Evolutionary conservation across 2,797 vertebrate species (phyloP).

Genomic region (Hydrolagus colliei): DNA sequence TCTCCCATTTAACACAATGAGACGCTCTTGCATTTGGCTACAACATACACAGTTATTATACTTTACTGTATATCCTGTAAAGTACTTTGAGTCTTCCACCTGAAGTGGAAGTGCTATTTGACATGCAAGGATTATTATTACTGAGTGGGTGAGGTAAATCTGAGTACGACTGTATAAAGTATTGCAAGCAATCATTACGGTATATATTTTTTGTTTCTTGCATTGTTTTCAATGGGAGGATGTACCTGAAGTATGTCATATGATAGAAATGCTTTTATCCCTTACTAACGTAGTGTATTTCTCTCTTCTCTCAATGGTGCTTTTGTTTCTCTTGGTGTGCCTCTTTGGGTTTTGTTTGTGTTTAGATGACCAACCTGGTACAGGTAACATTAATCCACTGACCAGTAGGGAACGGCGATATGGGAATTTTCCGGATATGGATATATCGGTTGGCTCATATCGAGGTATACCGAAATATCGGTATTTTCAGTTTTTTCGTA

Average conservation of each 20-base stretch:
- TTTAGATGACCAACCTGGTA: conserved; percentile 35
- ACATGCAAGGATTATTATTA: no score
- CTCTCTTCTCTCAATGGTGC: background rate
- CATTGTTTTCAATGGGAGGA: conserved; percentile 14
- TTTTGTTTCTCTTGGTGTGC: background rate
- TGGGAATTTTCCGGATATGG: no score
- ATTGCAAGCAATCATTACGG: no score
- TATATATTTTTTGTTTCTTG: background rate
- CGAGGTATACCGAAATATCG: no score
- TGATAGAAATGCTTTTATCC: background rate
- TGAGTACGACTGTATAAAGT: no score
- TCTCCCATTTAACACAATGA: conserved; percentile 11
- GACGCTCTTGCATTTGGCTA: background rate
- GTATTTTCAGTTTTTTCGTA: no score
- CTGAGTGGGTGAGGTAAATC: no score
- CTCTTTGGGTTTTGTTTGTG: conserved; percentile 3
- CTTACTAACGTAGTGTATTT: background rate
- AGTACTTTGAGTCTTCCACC: no score
- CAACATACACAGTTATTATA: background rate
- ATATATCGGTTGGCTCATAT: no score
- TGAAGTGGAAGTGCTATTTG: no score
- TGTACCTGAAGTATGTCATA: background rate
- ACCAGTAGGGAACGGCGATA: no score
- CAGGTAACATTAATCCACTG: conserved; percentile 32
- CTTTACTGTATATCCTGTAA: no score